Percentiles rank a stretch among this genome's conserved stretches.
Conservation (phyloP, 1,140 invertebrate species). For the Babylonia areolata region DNA sequence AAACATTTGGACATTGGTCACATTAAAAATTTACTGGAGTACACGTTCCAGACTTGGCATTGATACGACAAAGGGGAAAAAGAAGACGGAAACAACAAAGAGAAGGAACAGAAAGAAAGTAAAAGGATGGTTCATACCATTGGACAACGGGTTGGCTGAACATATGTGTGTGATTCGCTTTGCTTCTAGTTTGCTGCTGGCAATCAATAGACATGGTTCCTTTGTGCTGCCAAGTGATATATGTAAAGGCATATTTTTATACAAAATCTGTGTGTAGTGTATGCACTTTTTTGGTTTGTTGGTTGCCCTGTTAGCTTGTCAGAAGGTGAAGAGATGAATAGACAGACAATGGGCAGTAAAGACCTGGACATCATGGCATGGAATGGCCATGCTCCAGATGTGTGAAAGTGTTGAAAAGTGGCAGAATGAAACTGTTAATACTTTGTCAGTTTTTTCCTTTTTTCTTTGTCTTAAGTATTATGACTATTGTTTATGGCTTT, state of each 20-base stretch:
- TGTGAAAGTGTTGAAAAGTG: neutral
- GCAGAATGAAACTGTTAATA: neutral
- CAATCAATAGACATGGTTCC: neutral
- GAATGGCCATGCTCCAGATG: neutral
- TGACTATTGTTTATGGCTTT: too few relatives aligned
- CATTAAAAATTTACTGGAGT: too few relatives aligned
- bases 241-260: neutral
- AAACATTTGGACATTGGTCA: too few relatives aligned
- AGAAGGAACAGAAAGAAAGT: too few relatives aligned
- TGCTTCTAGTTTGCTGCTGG: conserved; percentile 7
- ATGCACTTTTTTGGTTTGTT: neutral
- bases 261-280: neutral
- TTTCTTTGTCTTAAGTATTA: too few relatives aligned
- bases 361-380: neutral
- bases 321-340: neutral
- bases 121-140: too few relatives aligned
- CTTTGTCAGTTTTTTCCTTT: too few relatives aligned
- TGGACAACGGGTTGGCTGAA: too few relatives aligned
- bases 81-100: too few relatives aligned
- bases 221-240: neutral
- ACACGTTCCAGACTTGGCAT: too few relatives aligned
- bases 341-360: neutral
- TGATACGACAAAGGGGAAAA: too few relatives aligned
- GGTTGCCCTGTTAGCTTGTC: too few relatives aligned
- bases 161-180: neutral